Evolutionary conservation across 2,888 invertebrate species (phyloP).

Genomic region (Notodonta ziczac): DNA sequence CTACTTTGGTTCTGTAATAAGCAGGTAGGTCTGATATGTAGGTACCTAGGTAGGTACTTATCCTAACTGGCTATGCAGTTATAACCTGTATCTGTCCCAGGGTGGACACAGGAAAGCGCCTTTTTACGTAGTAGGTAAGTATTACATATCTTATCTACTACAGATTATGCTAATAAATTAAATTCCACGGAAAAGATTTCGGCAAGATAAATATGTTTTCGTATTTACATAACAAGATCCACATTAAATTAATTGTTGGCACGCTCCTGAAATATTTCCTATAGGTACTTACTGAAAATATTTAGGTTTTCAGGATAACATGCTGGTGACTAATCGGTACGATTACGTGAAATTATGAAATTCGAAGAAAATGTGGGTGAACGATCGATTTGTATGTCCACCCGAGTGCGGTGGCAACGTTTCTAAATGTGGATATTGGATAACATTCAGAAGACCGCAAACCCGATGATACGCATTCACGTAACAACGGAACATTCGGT

Average conservation of each 20-base stretch:
- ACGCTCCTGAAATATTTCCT: neutral
- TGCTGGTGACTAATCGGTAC: conserved; percentile 5
- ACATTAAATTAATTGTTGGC: neutral
- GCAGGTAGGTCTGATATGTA: no score
- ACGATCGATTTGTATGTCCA: conserved; percentile 37
- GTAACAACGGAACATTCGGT: conserved; percentile 29
- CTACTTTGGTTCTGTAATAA: no score
- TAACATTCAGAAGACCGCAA: conserved; percentile 12
- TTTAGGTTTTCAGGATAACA: conserved; percentile 8
- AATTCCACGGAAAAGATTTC: no score
- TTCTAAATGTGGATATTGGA: no score
- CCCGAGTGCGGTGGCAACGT: neutral
- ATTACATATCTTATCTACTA: no score
- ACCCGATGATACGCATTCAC: conserved; percentile 17
- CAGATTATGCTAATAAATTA: no score
- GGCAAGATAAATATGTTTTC: neutral
- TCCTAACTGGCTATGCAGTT: no score
- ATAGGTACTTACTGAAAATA: conserved; percentile 1
- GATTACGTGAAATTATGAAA: conserved; percentile 26
- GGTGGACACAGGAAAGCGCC: no score
- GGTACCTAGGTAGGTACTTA: no score
- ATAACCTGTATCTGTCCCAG: no score
- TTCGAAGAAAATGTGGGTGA: conserved; percentile 35
- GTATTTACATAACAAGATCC: neutral
- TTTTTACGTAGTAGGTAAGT: no score